Evolutionary conservation across 1,140 invertebrate species (phyloP), one percentile per base, ranked within the genome.

Genomic region (Drosophila tani): DNA sequence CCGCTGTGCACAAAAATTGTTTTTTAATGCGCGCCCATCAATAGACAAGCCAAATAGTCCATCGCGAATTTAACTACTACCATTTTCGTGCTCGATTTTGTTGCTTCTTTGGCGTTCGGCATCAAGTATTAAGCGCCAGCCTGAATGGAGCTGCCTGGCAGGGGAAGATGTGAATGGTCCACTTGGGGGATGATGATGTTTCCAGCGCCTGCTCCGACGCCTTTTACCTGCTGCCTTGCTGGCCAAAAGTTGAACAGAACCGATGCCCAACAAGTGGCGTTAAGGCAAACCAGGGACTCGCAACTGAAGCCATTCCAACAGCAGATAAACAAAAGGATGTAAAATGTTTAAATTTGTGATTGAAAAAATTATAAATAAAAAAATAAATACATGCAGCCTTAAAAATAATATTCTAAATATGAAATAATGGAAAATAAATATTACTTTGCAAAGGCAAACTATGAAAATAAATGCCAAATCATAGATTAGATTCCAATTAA

Each of bases 21-120:
- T 88, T 88, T 88, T 88, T 88, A 88, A 88, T 88, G 84, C 84
- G 84, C 74, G 78, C 67, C 81, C 84, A 88, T 88, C 84, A 88
- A 88, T 88, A 87, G 84, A 83, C 81, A 83, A 87, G 80, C 84
- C 84, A 88, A 87, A 87, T 87, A 87, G 83, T 82, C 83, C 83
- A 75, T 64, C 74, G 71, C 84, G 82, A 87, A 87, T 87, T 87
- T 87, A 87, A 87, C 83, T 87, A 83, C 83, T 47, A 73, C 63
- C 71, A 74, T 82, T 86, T 86, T 79, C 81, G 51, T 70, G 64
- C 63, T 79, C 75, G 60, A 65, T 82, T 77, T 58, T 79, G 73
- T 66, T 66, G 78, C 74, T 63, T 63, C 57, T 79, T 29, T 58
- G 41, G 75, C 35, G 51, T 29, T 53, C 50, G 35, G 56, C 70